Percentiles rank a stretch among this genome's conserved stretches.
Conservation (phyloP, 2,797 vertebrate species). For the Salmo trutta region DNA sequence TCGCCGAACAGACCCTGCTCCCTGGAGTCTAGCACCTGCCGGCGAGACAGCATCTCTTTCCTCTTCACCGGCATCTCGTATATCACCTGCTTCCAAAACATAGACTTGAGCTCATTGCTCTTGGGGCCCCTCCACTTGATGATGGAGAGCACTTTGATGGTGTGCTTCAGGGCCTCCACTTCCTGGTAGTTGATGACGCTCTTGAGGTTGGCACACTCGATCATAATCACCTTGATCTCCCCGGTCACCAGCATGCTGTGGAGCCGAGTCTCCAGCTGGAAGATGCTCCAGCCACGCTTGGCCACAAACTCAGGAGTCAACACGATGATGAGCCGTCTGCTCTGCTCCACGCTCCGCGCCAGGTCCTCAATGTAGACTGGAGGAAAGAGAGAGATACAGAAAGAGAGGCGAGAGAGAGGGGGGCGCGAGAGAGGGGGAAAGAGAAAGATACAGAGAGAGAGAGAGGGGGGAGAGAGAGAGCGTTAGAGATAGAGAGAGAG, state of each 20-base stretch:
- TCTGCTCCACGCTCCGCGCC: constrained; percentile 93
- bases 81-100: constrained; percentile 94
- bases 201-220: constrained; percentile 91
- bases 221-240: constrained; percentile 96
- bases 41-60: constrained; percentile 84
- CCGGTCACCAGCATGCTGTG: constrained; percentile 94
- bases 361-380: constrained; percentile 95
- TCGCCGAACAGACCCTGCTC: constrained; percentile 96
- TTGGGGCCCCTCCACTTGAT: constrained; percentile 94
- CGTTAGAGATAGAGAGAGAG: too few species aligned
- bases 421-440: background rate
- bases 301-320: constrained; percentile 93
- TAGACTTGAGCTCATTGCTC: constrained; percentile 91
- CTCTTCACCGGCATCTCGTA: constrained; percentile 96
- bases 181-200: constrained; percentile 93
- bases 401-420: background rate
- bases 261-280: constrained; percentile 94
- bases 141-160: constrained; percentile 90
- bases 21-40: constrained; percentile 90
- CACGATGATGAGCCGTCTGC: constrained; percentile 92
- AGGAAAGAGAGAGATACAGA: constrained; percentile 32
- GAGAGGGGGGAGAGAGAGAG: too few species aligned
- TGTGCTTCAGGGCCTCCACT: constrained; percentile 92
- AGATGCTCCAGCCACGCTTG: constrained; percentile 96
- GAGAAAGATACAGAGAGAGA: background rate